These are phyloP conservation scores for Malaclemys terrapin DNA, from an alignment of 2,113 vertebrate species.

Conservation along the genomic window DNA sequence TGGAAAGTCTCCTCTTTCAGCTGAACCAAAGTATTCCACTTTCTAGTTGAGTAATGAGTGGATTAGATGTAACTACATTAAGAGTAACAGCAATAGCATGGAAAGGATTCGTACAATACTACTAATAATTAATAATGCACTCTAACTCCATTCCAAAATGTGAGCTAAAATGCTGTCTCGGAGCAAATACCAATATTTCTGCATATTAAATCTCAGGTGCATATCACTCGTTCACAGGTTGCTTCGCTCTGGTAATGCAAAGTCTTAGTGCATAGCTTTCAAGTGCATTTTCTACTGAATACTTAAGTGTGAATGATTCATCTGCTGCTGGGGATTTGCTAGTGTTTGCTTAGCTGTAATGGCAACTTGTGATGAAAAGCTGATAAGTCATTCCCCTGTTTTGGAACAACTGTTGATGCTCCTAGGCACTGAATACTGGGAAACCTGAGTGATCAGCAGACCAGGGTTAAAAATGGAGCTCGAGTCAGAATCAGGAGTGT, in stretches of 20 bases:
- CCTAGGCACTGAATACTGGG: accelerated
- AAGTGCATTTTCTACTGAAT: neutral
- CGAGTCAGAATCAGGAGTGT: accelerated
- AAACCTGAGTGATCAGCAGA: neutral
- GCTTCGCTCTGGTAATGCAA: neutral
- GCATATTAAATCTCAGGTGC: accelerated
- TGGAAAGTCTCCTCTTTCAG: neutral
- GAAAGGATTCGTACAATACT: accelerated
- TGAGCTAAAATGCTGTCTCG: neutral
- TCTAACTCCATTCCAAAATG: accelerated
- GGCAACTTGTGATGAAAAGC: accelerated
- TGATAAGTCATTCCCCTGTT: accelerated
- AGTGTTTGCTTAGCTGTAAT: accelerated
- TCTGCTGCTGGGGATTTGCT: accelerated
- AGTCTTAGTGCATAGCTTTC: neutral
- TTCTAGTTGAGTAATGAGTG: neutral
- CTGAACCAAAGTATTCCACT: neutral
- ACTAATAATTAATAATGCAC: accelerated
- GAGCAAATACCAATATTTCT: no score
- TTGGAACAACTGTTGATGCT: neutral
- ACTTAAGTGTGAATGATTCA: accelerated
- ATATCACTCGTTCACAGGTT: neutral
- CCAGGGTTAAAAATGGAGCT: accelerated
- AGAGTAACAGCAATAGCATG: neutral
- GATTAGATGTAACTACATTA: accelerated